Percentiles rank a stretch among this genome's conserved stretches.
These are phyloP conservation scores for Apamea monoglypha DNA, from an alignment of 2,888 invertebrate species.

Conservation along the genomic window DNA sequence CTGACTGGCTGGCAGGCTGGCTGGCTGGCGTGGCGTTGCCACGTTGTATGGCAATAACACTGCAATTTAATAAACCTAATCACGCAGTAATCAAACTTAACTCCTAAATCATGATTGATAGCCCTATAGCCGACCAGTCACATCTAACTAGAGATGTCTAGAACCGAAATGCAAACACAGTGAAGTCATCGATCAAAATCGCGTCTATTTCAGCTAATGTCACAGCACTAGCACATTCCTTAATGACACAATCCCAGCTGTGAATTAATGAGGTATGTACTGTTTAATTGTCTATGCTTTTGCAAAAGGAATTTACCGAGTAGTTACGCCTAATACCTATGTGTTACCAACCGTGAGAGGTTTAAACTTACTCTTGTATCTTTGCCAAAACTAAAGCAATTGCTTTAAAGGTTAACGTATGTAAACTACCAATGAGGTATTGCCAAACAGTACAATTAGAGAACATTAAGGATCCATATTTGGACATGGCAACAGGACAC, in stretches of 20 bases:
- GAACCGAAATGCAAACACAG: conserved; percentile 40
- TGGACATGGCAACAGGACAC: neutral
- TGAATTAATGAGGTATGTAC: conserved; percentile 28
- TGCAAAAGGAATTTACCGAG: neutral
- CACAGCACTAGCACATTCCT: conserved; percentile 35
- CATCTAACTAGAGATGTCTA: conserved; percentile 34
- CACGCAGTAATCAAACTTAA: conserved; percentile 1
- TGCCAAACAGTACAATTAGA: neutral
- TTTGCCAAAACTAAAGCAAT: conserved; percentile 5
- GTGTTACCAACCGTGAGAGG: neutral
- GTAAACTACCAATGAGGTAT: neutral
- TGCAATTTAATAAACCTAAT: neutral
- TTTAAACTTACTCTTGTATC: conserved; percentile 15
- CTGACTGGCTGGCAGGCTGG: no score
- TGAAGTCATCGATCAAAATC: conserved; percentile 61
- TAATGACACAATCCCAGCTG: conserved; percentile 16
- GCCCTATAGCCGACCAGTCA: conserved; percentile 11
- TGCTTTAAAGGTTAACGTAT: conserved; percentile 8
- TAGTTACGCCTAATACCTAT: conserved; percentile 19
- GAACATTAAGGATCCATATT: neutral
- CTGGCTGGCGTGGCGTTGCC: no score
- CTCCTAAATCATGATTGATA: conserved; percentile 22
- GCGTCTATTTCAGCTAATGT: conserved; percentile 58
- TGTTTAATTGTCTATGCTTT: neutral
- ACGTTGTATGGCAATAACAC: no score